Conservation (phyloP, 2,888 invertebrate species). For the Pollenia labialis region DNA sequence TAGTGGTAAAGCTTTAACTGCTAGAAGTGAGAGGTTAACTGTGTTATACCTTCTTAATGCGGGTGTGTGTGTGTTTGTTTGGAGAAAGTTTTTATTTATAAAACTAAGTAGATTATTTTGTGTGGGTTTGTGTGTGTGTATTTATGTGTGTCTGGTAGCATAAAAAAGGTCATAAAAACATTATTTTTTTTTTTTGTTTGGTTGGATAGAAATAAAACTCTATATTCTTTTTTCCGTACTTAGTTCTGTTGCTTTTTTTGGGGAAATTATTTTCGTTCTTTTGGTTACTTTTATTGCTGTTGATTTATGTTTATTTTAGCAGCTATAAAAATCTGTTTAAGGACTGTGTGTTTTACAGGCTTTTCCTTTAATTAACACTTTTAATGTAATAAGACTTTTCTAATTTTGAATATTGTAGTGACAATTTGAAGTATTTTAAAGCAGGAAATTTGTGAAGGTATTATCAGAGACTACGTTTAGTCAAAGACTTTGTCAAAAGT, state of each 20-base stretch:
- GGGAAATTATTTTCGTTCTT: background rate
- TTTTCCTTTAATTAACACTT: conserved; percentile 58
- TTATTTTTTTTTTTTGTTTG: conserved; percentile 43
- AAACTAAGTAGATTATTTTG: conserved; percentile 45
- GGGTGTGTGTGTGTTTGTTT: background rate
- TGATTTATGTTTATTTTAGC: conserved; percentile 59
- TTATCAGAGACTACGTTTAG: too few species aligned
- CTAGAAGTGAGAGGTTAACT: conserved; percentile 70
- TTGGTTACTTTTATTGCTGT: conserved; percentile 53
- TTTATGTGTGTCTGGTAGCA: conserved; percentile 45
- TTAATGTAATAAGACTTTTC: conserved; percentile 8
- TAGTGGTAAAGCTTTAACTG: conserved; percentile 71
- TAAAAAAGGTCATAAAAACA: conserved; percentile 68
- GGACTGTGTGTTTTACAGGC: conserved; percentile 8
- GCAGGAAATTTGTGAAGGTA: too few species aligned
- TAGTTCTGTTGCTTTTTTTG: background rate
- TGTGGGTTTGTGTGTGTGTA: conserved; percentile 1
- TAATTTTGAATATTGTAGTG: background rate
- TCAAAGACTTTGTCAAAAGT: too few species aligned
- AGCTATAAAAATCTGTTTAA: conserved; percentile 54
- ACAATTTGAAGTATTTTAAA: background rate
- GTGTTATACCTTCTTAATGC: conserved; percentile 19
- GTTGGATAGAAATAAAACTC: conserved; percentile 15
- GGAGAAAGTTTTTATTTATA: background rate
- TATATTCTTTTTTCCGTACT: background rate